A percentile compares a stretch with the other conserved stretches of the same genome.
Conservation (phyloP, 2,113 vertebrate species). For the Channa argus region DNA sequence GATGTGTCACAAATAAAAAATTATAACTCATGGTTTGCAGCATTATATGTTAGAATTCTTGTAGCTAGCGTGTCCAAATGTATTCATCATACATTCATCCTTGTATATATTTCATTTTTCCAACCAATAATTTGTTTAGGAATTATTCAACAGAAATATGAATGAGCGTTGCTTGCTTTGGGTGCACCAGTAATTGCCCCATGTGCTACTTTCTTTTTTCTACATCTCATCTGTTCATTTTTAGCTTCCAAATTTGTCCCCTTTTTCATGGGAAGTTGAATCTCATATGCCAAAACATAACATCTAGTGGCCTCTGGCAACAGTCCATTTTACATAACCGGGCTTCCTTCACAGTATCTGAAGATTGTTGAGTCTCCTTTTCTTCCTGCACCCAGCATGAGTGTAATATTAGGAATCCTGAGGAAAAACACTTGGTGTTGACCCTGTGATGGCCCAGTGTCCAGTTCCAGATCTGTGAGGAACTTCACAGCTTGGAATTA, state of each 20-base stretch:
- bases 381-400: conserved; percentile 70
- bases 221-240: conserved; percentile 34
- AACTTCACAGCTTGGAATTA: conserved; percentile 83
- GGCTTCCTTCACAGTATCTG: conserved; percentile 55
- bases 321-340: conserved; percentile 56
- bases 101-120: conserved; percentile 29
- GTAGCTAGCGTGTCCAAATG: conserved; percentile 44
- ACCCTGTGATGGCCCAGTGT: conserved; percentile 75
- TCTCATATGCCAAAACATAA: conserved; percentile 32
- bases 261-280: conserved; percentile 52
- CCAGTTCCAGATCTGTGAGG: conserved; percentile 77
- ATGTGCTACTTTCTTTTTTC: conserved; percentile 29
- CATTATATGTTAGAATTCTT: conserved; percentile 31
- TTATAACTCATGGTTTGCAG: conserved; percentile 39
- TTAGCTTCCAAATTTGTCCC: conserved; percentile 42
- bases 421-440: conserved; percentile 71
- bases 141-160: conserved; percentile 64
- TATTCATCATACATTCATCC: conserved; percentile 25
- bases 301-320: conserved; percentile 42
- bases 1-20: conserved; percentile 40
- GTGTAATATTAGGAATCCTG: conserved; percentile 77
- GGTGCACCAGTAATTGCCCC: conserved; percentile 50
- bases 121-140: conserved; percentile 52
- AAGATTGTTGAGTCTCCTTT: conserved; percentile 56
- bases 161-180: conserved; percentile 51